Evolutionary conservation across 2,888 invertebrate genomes (phyloP).

Genomic region (Anticlea derivata): DNA sequence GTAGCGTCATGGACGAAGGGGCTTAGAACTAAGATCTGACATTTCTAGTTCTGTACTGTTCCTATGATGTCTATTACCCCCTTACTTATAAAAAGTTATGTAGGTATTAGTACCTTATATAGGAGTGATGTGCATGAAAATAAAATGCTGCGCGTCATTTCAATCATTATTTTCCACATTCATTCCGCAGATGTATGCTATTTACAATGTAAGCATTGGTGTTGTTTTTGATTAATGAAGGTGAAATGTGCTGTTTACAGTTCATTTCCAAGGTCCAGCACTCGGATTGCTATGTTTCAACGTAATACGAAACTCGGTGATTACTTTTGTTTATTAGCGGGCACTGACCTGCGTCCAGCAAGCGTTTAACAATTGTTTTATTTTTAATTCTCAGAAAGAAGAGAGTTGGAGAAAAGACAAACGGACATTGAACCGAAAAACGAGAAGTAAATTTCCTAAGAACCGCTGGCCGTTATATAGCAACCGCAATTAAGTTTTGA

Average conservation of each 20-base stretch:
- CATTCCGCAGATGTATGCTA: too few relatives aligned
- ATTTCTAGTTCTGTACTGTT: too few relatives aligned
- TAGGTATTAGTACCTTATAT: too few relatives aligned
- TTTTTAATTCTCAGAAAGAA: constrained; percentile 42
- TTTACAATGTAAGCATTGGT: too few relatives aligned
- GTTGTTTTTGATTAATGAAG: neutral
- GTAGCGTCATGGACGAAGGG: too few relatives aligned
- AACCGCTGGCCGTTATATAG: neutral
- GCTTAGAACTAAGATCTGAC: too few relatives aligned
- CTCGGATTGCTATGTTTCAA: constrained; percentile 52
- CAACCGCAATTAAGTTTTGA: neutral
- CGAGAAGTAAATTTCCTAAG: neutral
- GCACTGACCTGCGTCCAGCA: constrained; percentile 61
- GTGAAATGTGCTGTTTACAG: neutral
- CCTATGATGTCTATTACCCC: too few relatives aligned
- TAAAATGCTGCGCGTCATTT: too few relatives aligned
- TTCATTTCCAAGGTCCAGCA: constrained; percentile 27
- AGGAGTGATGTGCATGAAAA: too few relatives aligned
- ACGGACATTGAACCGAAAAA: constrained; percentile 32
- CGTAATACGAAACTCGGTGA: constrained; percentile 44
- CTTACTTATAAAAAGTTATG: too few relatives aligned
- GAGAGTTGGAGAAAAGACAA: constrained; percentile 51
- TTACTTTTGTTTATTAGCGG: constrained; percentile 50
- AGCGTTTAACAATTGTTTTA: constrained; percentile 38
- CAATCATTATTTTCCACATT: too few relatives aligned